Conservation (phyloP, 2,888 invertebrate species). For the Drosophila dives region DNA sequence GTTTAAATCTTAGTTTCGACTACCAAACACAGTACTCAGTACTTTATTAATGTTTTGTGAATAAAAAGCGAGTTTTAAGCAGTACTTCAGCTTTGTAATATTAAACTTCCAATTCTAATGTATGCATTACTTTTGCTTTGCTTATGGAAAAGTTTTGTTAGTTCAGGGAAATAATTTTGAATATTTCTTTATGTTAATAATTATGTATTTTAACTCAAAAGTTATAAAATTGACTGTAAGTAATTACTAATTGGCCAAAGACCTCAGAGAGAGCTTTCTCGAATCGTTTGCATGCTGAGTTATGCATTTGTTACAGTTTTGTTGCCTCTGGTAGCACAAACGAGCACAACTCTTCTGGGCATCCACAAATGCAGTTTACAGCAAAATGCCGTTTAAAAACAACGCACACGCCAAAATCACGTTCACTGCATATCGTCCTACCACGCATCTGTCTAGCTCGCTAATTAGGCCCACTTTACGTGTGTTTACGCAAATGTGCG, state of each 20-base stretch:
- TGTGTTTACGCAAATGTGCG: slow-evolving; percentile 36
- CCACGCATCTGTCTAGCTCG: slow-evolving; percentile 17
- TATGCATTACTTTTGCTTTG: neutral
- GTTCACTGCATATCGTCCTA: no score
- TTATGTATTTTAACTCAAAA: neutral
- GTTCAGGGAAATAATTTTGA: neutral
- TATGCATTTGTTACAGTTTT: neutral
- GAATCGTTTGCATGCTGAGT: neutral
- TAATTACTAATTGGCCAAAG: neutral
- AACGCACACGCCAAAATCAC: slow-evolving; percentile 1
- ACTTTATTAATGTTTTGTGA: no score
- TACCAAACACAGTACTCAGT: neutral
- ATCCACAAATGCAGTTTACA: neutral
- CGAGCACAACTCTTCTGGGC: neutral
- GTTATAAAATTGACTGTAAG: neutral
- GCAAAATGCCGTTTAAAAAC: neutral
- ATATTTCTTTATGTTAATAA: neutral
- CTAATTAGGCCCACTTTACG: slow-evolving; percentile 45
- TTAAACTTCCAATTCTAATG: neutral
- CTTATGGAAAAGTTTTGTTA: neutral
- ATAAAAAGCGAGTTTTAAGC: neutral
- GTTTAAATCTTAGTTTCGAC: neutral
- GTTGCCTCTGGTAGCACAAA: neutral
- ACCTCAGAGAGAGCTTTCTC: neutral
- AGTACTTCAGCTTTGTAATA: neutral